phyloP scores from a whole-genome alignment of 2,113 vertebrate species.

The Limanda limanda region DNA sequence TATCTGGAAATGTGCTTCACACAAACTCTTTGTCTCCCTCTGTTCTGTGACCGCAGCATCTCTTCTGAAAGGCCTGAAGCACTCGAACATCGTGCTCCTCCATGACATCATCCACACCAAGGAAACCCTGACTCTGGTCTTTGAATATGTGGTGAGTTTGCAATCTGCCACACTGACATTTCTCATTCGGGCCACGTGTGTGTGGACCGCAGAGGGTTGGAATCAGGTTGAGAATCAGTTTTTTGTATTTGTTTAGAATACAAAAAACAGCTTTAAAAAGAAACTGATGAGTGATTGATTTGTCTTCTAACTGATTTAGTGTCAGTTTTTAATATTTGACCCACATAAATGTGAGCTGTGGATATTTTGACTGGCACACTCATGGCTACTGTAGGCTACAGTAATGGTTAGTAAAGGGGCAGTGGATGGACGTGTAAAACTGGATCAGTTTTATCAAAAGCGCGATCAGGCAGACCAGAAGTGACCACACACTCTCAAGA shows the following conservation, averaged over 20 bases:
- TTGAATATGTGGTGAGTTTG: slow-evolving; percentile 97
- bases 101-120: slow-evolving; percentile 99
- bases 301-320: slow-evolving; percentile 21
- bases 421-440: not conserved
- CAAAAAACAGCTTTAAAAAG: slow-evolving; percentile 15
- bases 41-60: slow-evolving; percentile 86
- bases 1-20: not conserved
- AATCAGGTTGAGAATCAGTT: slow-evolving; percentile 16
- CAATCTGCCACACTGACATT: not conserved
- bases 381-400: too few relatives aligned
- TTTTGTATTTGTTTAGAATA: slow-evolving; percentile 17
- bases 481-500: not conserved
- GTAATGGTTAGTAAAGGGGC: not conserved
- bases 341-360: slow-evolving; percentile 40
- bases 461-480: too few relatives aligned
- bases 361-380: too few relatives aligned
- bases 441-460: not conserved
- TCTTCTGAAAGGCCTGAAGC: slow-evolving; percentile 96
- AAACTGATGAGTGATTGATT: slow-evolving; percentile 19
- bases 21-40: not conserved
- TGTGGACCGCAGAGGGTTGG: not conserved
- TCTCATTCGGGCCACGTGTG: not conserved
- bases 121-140: slow-evolving; percentile 97
- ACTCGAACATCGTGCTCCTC: slow-evolving; percentile 96
- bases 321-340: slow-evolving; percentile 33